These are phyloP conservation scores for Tursiops truncatus DNA, from an alignment of 2,113 vertebrate genomes.

Conservation along the genomic window DNA sequence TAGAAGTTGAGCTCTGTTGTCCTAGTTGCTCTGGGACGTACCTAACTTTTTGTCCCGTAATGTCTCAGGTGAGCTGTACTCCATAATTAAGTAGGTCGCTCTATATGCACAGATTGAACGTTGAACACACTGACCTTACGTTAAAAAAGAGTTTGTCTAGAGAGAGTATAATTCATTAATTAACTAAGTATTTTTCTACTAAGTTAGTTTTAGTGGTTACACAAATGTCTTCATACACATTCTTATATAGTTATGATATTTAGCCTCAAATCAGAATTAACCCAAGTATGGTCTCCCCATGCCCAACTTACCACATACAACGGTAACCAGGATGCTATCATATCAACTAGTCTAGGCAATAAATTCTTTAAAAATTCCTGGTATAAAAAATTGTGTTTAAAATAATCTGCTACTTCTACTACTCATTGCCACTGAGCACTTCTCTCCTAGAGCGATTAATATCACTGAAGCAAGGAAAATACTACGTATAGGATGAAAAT, in stretches of 20 bases:
- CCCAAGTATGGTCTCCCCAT: background rate
- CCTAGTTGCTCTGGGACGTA: background rate
- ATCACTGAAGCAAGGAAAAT: background rate
- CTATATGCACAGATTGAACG: background rate
- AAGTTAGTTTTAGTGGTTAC: background rate
- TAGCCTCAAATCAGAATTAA: constrained; percentile 9
- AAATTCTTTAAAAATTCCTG: background rate
- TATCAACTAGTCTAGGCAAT: background rate
- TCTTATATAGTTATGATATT: background rate
- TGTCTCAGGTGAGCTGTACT: background rate
- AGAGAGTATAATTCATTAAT: background rate
- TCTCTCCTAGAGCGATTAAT: background rate
- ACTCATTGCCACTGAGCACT: background rate
- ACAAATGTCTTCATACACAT: background rate
- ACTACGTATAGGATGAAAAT: constrained; percentile 15
- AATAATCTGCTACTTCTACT: constrained; percentile 25
- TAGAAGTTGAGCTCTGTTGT: background rate
- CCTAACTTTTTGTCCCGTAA: background rate
- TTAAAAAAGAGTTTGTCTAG: background rate
- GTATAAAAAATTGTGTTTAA: background rate
- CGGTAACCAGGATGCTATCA: background rate
- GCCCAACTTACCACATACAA: background rate
- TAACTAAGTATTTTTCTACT: constrained; percentile 25
- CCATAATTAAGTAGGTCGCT: background rate
- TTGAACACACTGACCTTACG: background rate